Base-by-base conservation (phyloP, 64 coral and sea anemone species). In the Hydrozoanthus tunicans region DNA sequence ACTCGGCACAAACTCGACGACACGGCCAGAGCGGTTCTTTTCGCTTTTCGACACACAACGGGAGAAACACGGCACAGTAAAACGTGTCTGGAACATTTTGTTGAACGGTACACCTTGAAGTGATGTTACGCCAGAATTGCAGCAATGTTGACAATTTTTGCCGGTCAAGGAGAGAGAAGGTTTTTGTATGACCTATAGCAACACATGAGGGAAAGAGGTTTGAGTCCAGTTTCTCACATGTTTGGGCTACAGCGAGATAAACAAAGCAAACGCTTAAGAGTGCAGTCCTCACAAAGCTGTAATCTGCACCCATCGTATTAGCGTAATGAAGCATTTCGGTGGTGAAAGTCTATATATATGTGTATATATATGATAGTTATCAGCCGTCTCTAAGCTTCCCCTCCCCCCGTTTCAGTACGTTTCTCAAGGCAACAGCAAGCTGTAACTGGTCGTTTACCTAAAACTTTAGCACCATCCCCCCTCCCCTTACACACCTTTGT, bases 1-100 rank as follows among this genome's bases (percentile, higher is more conserved):
- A 85, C 53, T 86, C 51, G 2, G 82, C 82, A 20, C 82, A 86
- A 66, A 86, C 66, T 8, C 82, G 64, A 17, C 82, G 82, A 70
- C 82, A 86, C 4, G 65, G 82, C 66, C 64, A 57, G 8, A 86
- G n/a, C n/a, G 82, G 54, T 6, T 86, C 52, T 58, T 86, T 58
- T 1, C 65, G 82, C 20, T 66, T 66, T 58, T 86, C 53, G 4
- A 86, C 82, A 5, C 82, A 86, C 17, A 70, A 17, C 5, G 82
- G 82, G 4, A 86, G 4, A 72, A 86, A 86, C 9, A 86, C 51
- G 17, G 53, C 82, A 25, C 82, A 86, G 66, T 70, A 86, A 58
- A 86, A 57, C 4, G 82, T 9, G 65, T 70, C n/a, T 15, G 51
- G 51, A n/a, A 58, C 82, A 26, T 23, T 72, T 66, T 26, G 65